Conservation (phyloP, 2,797 vertebrate species). For the Fistularia tabacaria region DNA sequence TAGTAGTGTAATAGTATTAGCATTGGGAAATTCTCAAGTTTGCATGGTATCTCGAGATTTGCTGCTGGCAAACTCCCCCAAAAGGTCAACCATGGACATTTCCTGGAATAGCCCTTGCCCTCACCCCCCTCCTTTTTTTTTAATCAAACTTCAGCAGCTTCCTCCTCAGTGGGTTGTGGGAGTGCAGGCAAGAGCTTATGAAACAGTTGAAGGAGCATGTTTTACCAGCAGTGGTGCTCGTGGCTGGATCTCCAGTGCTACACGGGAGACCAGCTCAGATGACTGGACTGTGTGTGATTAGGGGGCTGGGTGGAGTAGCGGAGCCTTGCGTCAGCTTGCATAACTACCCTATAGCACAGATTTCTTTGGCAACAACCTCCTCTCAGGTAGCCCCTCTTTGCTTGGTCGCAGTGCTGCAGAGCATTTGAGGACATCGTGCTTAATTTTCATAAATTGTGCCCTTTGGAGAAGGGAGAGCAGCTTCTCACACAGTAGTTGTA, state of each 20-base stretch:
- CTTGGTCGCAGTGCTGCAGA: neutral
- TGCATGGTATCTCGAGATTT: too few relatives aligned
- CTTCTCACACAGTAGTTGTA: neutral
- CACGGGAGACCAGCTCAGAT: constrained; percentile 40
- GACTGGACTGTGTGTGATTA: constrained; percentile 30
- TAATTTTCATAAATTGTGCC: constrained; percentile 1
- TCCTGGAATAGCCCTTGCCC: too few relatives aligned
- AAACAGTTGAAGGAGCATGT: constrained; percentile 40
- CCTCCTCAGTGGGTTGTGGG: constrained; percentile 17
- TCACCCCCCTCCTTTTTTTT: too few relatives aligned
- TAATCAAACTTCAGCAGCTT: constrained; percentile 9
- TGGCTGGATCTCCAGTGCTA: constrained; percentile 18
- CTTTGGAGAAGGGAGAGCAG: neutral
- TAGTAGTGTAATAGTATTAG: too few relatives aligned
- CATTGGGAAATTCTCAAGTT: too few relatives aligned
- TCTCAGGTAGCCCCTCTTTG: too few relatives aligned
- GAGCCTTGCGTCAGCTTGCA: constrained; percentile 10
- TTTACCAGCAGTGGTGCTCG: constrained; percentile 19
- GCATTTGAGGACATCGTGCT: neutral
- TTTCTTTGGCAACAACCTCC: neutral
- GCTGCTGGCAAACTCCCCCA: too few relatives aligned
- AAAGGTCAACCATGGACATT: too few relatives aligned
- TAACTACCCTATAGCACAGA: constrained; percentile 11
- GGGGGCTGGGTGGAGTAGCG: constrained; percentile 2
- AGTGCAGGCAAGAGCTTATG: constrained; percentile 33